Percentiles rank a stretch among this genome's conserved stretches.
Evolutionary conservation across 1,140 invertebrate genomes (phyloP).

Genomic region (Drosophila kurseongensis): DNA sequence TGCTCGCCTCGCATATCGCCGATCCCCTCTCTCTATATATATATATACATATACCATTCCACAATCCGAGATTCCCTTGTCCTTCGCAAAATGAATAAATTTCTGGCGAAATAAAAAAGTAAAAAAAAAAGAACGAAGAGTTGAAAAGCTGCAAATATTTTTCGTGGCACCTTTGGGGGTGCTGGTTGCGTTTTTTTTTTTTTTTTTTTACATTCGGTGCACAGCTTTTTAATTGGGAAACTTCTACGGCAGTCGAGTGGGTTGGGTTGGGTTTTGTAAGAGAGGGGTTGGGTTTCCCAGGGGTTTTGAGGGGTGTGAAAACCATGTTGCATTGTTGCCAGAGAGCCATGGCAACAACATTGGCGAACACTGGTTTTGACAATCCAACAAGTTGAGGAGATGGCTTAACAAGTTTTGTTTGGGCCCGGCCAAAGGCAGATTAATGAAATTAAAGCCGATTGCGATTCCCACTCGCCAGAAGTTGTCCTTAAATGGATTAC

Average conservation of each 20-base stretch:
- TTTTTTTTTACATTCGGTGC: conserved; percentile 23
- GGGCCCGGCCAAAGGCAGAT: conserved; percentile 27
- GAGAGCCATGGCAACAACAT: conserved; percentile 40
- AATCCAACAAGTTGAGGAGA: conserved; percentile 49
- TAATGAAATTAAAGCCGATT: conserved; percentile 36
- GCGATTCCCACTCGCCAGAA: conserved; percentile 18
- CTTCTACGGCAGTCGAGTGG: conserved; percentile 31
- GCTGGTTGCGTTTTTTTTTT: conserved; percentile 29
- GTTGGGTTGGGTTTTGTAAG: neutral
- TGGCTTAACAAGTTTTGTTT: conserved; percentile 51
- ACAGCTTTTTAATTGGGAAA: conserved; percentile 63
- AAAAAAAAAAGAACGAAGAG: conserved; percentile 16
- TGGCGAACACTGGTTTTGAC: conserved; percentile 48
- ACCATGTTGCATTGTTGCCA: conserved; percentile 41
- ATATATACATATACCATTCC: conserved; percentile 2
- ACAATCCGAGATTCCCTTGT: conserved; percentile 16
- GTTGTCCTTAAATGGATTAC: conserved; percentile 31
- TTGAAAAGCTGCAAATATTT: conserved; percentile 29
- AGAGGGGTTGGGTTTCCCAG: neutral
- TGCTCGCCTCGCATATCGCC: conserved; percentile 24
- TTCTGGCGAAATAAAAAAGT: conserved; percentile 21
- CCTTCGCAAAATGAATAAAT: conserved; percentile 42
- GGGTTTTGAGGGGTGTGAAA: neutral
- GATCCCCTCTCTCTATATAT: conserved; percentile 3
- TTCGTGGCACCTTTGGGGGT: conserved; percentile 41